Conservation (phyloP, 1,140 invertebrate species). For the Cyrtorhinus lividipennis region DNA sequence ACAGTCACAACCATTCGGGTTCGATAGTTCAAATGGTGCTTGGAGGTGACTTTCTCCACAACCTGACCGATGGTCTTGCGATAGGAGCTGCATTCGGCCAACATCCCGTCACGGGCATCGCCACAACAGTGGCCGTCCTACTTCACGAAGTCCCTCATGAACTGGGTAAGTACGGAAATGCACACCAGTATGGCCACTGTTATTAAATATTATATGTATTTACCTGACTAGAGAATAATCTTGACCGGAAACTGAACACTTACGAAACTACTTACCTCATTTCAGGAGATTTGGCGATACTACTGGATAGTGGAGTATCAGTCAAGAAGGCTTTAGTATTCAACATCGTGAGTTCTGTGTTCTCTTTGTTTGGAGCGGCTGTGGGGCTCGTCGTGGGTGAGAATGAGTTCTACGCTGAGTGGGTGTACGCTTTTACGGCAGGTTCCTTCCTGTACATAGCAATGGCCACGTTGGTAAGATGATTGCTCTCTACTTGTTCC, state of each 20-base stretch:
- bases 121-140: conserved; percentile 61
- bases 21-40: conserved; percentile 60
- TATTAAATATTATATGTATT: not conserved
- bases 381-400: conserved; percentile 55
- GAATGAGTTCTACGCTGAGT: conserved; percentile 44
- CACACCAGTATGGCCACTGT: not conserved
- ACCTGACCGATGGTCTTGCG: conserved; percentile 63
- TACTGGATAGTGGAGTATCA: conserved; percentile 59
- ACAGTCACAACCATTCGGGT: not conserved
- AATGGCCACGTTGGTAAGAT: conserved; percentile 57
- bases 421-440: conserved; percentile 65
- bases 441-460: conserved; percentile 71
- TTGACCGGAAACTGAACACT: not conserved
- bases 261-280: not conserved
- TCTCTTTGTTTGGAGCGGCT: conserved; percentile 59
- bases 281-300: conserved; percentile 60
- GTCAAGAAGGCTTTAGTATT: conserved; percentile 52
- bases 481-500: not conserved
- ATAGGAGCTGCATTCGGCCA: conserved; percentile 63
- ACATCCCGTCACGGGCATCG: conserved; percentile 52
- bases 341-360: conserved; percentile 55
- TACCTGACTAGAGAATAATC: not conserved
- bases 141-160: conserved; percentile 73
- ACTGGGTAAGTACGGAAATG: conserved; percentile 34
- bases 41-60: conserved; percentile 64